Evolutionary conservation across 2,797 vertebrate species (phyloP).

Genomic region (Anguilla anguilla): DNA sequence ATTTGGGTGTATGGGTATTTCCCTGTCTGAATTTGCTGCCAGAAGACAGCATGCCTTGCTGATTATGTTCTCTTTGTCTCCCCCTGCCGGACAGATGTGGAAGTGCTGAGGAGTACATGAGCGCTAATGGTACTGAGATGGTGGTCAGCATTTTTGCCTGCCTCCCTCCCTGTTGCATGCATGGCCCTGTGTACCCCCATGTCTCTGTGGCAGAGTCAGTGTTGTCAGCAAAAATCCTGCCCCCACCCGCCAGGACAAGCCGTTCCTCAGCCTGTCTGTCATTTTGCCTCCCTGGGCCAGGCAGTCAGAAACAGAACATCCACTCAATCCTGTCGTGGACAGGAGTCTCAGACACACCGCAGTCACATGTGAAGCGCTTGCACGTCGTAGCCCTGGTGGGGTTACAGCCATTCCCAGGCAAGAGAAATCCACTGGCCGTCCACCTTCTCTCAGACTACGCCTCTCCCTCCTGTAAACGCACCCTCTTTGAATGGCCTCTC

Average conservation of each 20-base stretch:
- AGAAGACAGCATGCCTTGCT: not conserved
- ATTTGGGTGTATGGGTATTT: not conserved
- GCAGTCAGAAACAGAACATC: not conserved
- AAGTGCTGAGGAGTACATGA: not conserved
- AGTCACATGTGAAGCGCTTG: not conserved
- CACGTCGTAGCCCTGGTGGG: not conserved
- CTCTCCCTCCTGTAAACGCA: slow-evolving; percentile 45
- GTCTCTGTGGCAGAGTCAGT: not conserved
- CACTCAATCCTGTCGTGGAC: not conserved
- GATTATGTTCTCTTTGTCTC: not conserved
- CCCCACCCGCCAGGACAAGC: not conserved
- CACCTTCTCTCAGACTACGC: slow-evolving; percentile 1
- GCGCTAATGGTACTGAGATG: not conserved
- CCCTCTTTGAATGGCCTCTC: slow-evolving; percentile 38
- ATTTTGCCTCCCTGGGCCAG: not conserved
- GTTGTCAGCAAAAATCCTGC: not conserved
- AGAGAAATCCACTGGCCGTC: too few species aligned
- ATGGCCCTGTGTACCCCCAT: not conserved
- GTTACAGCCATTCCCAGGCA: not conserved
- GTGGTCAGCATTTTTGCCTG: slow-evolving; percentile 5
- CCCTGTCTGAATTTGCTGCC: not conserved
- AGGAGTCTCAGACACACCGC: not conserved
- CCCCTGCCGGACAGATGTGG: not conserved
- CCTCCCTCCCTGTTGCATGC: not conserved
- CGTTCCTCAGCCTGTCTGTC: not conserved